Percentiles rank a stretch among this genome's conserved stretches.
phyloP scores from a whole-genome alignment of 1,140 invertebrate genomes.

The Antheraea pernyi region DNA sequence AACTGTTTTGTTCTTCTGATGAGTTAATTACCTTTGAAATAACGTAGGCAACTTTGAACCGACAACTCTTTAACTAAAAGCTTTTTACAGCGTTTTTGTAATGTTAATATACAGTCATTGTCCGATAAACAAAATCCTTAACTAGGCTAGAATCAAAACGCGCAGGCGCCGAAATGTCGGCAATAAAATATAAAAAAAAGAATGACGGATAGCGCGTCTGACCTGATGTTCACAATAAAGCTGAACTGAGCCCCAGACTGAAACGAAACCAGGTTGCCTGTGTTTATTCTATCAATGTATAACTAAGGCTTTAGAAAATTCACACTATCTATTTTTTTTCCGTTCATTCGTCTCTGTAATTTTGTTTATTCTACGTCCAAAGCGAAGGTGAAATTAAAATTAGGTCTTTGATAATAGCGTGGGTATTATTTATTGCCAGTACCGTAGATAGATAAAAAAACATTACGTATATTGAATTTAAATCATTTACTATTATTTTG shows the following conservation, averaged over 20 bases:
- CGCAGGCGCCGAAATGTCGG: neutral
- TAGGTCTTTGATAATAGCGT: neutral
- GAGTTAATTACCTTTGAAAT: no score
- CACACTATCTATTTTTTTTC: neutral
- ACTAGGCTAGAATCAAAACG: neutral
- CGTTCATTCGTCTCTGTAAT: neutral
- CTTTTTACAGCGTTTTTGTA: no score
- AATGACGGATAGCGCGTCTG: neutral
- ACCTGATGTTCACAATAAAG: slow-evolving; percentile 1
- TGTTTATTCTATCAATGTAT: slow-evolving; percentile 5
- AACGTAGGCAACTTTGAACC: no score
- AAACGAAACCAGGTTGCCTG: slow-evolving; percentile 8
- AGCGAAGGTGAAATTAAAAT: neutral
- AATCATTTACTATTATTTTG: neutral
- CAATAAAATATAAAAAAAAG: neutral
- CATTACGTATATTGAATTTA: neutral
- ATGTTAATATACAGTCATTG: no score
- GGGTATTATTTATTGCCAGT: neutral
- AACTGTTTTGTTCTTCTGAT: no score
- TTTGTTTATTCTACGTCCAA: neutral
- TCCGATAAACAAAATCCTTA: no score
- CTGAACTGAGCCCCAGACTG: slow-evolving; percentile 10
- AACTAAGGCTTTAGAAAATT: slow-evolving; percentile 9
- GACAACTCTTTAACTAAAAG: no score
- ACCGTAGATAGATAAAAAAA: neutral